Evolutionary conservation across 2,797 vertebrate genomes (phyloP).

Genomic region (Sebastes kiyomatsui): DNA sequence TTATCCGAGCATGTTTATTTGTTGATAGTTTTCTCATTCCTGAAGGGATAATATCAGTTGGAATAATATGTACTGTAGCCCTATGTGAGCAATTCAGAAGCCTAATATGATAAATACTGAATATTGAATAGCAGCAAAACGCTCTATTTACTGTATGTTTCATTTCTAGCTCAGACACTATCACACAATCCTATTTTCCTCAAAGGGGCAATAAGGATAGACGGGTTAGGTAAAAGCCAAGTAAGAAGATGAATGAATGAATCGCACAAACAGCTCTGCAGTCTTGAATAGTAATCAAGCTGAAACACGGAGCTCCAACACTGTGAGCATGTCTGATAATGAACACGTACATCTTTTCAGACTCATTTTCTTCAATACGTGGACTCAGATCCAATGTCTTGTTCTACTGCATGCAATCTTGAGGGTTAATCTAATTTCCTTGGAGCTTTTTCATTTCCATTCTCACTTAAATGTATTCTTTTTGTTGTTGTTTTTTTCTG

Average conservation of each 20-base stretch:
- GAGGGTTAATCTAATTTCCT: constrained; percentile 48
- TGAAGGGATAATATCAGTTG: constrained; percentile 31
- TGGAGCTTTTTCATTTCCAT: constrained; percentile 34
- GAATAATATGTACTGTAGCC: constrained; percentile 27
- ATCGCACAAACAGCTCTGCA: constrained; percentile 13
- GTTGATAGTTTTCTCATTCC: constrained; percentile 23
- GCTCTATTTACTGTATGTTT: constrained; percentile 41
- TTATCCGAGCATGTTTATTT: constrained; percentile 24
- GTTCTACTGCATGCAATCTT: constrained; percentile 2
- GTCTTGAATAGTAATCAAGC: constrained; percentile 44
- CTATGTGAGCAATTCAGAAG: constrained; percentile 32
- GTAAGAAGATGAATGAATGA: constrained; percentile 48
- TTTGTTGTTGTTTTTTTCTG: neutral
- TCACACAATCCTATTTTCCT: constrained; percentile 44
- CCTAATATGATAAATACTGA: constrained; percentile 50
- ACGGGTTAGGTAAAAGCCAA: constrained; percentile 43
- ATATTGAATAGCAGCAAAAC: constrained; percentile 45
- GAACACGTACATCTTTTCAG: neutral
- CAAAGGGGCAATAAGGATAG: constrained; percentile 54
- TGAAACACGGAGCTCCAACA: constrained; percentile 14
- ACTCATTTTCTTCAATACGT: constrained; percentile 13
- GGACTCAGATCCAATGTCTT: constrained; percentile 12
- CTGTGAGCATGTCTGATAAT: constrained; percentile 18
- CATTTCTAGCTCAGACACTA: constrained; percentile 34
- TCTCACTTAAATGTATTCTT: neutral